Evolutionary conservation across 2,113 vertebrate genomes (phyloP).

Genomic region (Misgurnus mizolepis): DNA sequence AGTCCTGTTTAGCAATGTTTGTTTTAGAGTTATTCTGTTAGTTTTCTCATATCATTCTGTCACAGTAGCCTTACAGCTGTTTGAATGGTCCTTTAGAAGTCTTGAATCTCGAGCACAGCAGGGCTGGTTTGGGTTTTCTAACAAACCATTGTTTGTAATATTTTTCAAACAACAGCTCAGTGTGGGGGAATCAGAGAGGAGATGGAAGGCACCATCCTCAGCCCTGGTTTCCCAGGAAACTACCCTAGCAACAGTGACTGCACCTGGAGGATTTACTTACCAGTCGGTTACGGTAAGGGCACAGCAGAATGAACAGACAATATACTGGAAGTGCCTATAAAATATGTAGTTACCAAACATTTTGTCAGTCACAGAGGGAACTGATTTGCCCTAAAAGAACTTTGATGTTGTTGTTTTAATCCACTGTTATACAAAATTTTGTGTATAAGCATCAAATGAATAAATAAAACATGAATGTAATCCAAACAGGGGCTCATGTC

Average conservation of each 20-base stretch:
- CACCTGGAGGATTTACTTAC: constrained; percentile 92
- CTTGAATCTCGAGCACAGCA: constrained; percentile 5
- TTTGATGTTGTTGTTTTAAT: too few relatives aligned
- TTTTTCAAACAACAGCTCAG: constrained; percentile 76
- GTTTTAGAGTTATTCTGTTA: neutral
- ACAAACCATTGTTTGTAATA: neutral
- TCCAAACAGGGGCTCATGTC: constrained; percentile 85
- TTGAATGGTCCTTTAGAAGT: neutral
- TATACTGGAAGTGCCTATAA: neutral
- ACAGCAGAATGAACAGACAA: constrained; percentile 12
- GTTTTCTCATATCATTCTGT: neutral
- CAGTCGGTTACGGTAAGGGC: constrained; percentile 91
- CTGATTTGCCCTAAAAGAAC: too few relatives aligned
- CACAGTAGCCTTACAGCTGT: neutral
- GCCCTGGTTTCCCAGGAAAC: constrained; percentile 97
- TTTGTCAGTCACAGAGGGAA: too few relatives aligned
- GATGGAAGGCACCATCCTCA: constrained; percentile 95
- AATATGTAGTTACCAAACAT: too few relatives aligned
- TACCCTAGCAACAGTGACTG: constrained; percentile 98
- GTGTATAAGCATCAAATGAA: neutral
- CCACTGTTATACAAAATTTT: too few relatives aligned
- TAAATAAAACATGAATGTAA: neutral
- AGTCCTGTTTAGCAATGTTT: too few relatives aligned
- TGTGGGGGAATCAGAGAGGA: constrained; percentile 91
- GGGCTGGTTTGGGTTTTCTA: constrained; percentile 20